Percentiles rank a stretch among this genome's conserved stretches.
Evolutionary conservation across 2,113 vertebrate species (phyloP).

Genomic region (Pterocles burchelli): DNA sequence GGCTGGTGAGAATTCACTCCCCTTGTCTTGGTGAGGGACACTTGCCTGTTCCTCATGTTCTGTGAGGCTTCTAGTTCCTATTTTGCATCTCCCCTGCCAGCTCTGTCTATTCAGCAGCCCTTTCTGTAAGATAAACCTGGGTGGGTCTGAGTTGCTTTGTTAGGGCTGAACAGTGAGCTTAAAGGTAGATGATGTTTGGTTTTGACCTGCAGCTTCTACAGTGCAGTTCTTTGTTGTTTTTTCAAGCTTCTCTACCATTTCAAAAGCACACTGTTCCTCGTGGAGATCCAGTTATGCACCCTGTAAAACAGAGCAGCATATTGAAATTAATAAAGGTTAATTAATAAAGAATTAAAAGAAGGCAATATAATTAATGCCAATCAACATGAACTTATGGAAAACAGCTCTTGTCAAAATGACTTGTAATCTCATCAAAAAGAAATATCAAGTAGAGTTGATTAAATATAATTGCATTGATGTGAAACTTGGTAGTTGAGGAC

Average conservation of each 20-base stretch:
- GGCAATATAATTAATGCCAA: slow-evolving; percentile 47
- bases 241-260: background rate
- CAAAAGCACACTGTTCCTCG: background rate
- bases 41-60: background rate
- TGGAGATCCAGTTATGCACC: background rate
- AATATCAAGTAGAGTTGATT: slow-evolving; percentile 57
- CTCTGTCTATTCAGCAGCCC: background rate
- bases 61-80: background rate
- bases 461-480: slow-evolving; percentile 47
- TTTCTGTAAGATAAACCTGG: background rate
- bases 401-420: slow-evolving; percentile 50
- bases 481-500: slow-evolving; percentile 23
- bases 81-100: background rate
- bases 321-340: slow-evolving; percentile 50
- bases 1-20: background rate
- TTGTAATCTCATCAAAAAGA: slow-evolving; percentile 58
- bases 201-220: background rate
- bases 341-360: slow-evolving; percentile 56
- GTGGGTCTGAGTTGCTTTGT: background rate
- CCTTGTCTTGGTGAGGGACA: background rate
- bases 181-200: background rate
- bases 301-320: background rate
- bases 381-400: slow-evolving; percentile 33
- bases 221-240: background rate
- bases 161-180: background rate